A percentile compares a stretch with the other conserved stretches of the same genome.
Evolutionary conservation across 2,888 invertebrate species (phyloP).

Genomic region (Lithophane semibrunnea): DNA sequence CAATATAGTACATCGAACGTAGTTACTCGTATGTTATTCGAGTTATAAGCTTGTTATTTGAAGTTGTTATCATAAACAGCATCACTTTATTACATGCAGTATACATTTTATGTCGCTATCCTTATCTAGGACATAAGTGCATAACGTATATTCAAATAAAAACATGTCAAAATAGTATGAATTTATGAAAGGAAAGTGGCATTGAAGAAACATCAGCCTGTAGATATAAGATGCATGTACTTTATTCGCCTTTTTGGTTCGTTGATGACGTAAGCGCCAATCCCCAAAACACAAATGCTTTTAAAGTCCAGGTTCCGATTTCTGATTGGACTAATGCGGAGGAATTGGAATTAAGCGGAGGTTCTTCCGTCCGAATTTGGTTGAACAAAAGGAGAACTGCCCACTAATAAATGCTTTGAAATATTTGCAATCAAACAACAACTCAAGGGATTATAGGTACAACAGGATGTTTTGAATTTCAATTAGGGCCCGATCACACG

Average conservation of each 20-base stretch:
- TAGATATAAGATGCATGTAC: not conserved
- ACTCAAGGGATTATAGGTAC: not conserved
- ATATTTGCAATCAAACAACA: conserved; percentile 15
- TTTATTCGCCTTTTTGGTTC: not conserved
- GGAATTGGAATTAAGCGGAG: conserved; percentile 18
- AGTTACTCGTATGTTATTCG: not conserved
- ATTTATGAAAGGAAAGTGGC: not conserved
- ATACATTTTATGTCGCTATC: conserved; percentile 34
- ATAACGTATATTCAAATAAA: conserved; percentile 26
- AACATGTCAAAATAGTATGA: not conserved
- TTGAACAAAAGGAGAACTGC: not conserved
- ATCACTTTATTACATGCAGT: conserved; percentile 34
- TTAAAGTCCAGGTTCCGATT: conserved; percentile 15
- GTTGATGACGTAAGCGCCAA: conserved; percentile 22
- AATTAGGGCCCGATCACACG: not conserved
- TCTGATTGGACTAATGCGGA: conserved; percentile 22
- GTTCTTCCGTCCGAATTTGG: not conserved
- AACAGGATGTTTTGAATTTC: conserved; percentile 18
- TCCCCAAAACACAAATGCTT: conserved; percentile 25
- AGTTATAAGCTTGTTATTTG: conserved; percentile 5
- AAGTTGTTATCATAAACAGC: conserved; percentile 25
- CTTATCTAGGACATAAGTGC: conserved; percentile 14
- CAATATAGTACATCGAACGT: not conserved
- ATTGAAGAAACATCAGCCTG: not conserved
- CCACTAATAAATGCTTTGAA: conserved; percentile 4